Percentiles rank a stretch among this genome's conserved stretches.
phyloP scores from a whole-genome alignment of 2,797 vertebrate genomes.

The Streptopelia turtur region DNA sequence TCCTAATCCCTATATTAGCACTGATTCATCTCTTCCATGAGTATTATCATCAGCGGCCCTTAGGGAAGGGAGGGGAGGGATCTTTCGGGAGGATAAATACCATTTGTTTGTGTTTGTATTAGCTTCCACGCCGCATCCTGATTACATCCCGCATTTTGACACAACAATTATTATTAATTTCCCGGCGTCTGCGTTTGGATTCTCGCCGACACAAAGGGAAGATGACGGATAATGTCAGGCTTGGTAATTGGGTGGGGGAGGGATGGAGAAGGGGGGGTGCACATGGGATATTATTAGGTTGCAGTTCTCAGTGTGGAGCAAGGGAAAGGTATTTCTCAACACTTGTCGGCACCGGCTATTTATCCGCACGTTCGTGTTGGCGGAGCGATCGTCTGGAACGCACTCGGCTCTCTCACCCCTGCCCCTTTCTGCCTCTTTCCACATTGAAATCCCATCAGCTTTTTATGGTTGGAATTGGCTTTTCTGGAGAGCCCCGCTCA shows the following conservation, averaged over 20 bases:
- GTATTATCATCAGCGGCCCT: constrained; percentile 58
- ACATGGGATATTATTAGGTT: constrained; percentile 70
- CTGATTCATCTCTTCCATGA: constrained; percentile 75
- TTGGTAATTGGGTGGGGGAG: constrained; percentile 72
- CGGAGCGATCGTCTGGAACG: background rate
- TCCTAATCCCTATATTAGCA: constrained; percentile 75
- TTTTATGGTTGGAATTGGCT: background rate
- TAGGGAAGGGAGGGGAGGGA: constrained; percentile 57
- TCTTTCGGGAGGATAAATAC: constrained; percentile 77
- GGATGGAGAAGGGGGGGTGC: background rate
- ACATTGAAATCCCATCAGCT: background rate
- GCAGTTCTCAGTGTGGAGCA: background rate
- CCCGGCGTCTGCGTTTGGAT: constrained; percentile 70
- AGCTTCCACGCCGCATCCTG: constrained; percentile 75
- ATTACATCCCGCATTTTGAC: constrained; percentile 75
- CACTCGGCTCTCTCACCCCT: background rate
- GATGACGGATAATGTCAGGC: constrained; percentile 76
- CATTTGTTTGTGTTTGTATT: constrained; percentile 82
- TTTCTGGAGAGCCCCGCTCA: background rate
- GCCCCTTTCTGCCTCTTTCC: background rate
- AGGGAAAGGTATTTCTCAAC: constrained; percentile 53
- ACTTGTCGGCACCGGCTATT: constrained; percentile 1
- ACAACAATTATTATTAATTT: constrained; percentile 82
- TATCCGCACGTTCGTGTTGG: background rate
- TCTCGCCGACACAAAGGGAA: constrained; percentile 73